phyloP scores from a whole-genome alignment of 2,888 invertebrate genomes.

The Brachyopa scutellaris region DNA sequence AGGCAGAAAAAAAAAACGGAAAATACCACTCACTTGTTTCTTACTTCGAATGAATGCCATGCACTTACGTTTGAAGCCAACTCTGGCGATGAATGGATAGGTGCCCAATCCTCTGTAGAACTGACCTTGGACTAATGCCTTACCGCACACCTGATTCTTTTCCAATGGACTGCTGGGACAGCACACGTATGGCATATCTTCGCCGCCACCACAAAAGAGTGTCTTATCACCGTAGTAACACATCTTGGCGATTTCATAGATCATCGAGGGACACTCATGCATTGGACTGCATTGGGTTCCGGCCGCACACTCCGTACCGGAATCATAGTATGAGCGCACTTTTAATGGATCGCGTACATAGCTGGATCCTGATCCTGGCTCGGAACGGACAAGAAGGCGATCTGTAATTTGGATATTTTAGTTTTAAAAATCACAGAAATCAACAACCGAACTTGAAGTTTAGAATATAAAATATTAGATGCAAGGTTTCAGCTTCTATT shows the following conservation, averaged over 20 bases:
- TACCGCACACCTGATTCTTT: conserved; percentile 84
- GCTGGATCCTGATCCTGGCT: conserved; percentile 19
- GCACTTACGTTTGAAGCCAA: conserved; percentile 88
- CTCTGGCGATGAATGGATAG: conserved; percentile 89
- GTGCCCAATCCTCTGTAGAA: conserved; percentile 87
- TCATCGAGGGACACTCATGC: conserved; percentile 80
- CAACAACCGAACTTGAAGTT: too few species aligned
- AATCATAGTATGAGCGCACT: conserved; percentile 77
- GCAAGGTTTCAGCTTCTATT: too few species aligned
- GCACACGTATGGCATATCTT: conserved; percentile 81
- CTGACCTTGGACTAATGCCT: conserved; percentile 86
- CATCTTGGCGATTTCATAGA: conserved; percentile 80
- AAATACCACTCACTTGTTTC: not conserved
- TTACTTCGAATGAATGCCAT: conserved; percentile 71
- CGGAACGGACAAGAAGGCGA: conserved; percentile 27
- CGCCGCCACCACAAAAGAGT: conserved; percentile 80
- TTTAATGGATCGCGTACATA: conserved; percentile 52
- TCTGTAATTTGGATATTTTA: too few species aligned
- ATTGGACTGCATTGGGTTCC: conserved; percentile 80
- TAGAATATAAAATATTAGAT: too few species aligned
- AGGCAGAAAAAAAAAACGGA: conserved; percentile 8
- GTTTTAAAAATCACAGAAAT: too few species aligned
- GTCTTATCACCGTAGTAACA: conserved; percentile 81
- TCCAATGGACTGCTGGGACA: conserved; percentile 81
- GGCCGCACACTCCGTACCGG: conserved; percentile 77